Base-by-base conservation (phyloP, 1,140 invertebrate genomes). In the Cotesia typhae region DNA sequence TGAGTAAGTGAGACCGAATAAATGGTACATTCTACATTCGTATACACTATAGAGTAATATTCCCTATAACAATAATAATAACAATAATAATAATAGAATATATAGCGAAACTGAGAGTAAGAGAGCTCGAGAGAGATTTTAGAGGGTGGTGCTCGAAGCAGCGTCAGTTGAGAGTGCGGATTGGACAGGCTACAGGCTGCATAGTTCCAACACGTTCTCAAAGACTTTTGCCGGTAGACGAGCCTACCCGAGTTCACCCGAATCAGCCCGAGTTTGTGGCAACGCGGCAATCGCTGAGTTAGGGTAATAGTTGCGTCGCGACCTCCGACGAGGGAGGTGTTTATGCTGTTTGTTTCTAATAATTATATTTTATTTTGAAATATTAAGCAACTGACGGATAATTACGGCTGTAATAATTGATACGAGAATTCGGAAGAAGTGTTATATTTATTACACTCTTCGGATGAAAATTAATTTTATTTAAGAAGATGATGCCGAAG, bases 251-350 rank as follows among this genome's bases (percentile, higher is more conserved):
- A 80, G 60, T 14, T 0, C 0, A 2, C 4, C 77, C 82, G 83
- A 83, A 41, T 10, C 4, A 5, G 3, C 3, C 55, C 80, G 74
- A 71, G 67, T 38, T 28, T 1, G 35, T 20, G 51, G 41, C 69
- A 67, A 83, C 83, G 83, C 83, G 82, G 78, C 82, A 84, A 84
- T 77, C 75, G 66, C 65, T 66, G 73, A 77, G 73, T 79, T 77
- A 82, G 79, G 75, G 79, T 79, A 80, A 81, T 82, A 86, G 85
- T 85, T 79, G 79, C 82, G 82, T 81, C 84, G 85, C 83, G 82
- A 82, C 83, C 79, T 84, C 78, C 78, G 73, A 75, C 71, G 75
- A 74, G 79, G 79, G 81, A 82, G 81, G 81, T 78, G 74, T 64
- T 17, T 74, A 35, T 35, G 63, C n/a, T 37, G 14, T 20, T 60